A percentile compares a stretch with the other conserved stretches of the same genome.
Evolutionary conservation across 1,140 invertebrate genomes (phyloP).

Genomic region (Euwallacea fornicatus): DNA sequence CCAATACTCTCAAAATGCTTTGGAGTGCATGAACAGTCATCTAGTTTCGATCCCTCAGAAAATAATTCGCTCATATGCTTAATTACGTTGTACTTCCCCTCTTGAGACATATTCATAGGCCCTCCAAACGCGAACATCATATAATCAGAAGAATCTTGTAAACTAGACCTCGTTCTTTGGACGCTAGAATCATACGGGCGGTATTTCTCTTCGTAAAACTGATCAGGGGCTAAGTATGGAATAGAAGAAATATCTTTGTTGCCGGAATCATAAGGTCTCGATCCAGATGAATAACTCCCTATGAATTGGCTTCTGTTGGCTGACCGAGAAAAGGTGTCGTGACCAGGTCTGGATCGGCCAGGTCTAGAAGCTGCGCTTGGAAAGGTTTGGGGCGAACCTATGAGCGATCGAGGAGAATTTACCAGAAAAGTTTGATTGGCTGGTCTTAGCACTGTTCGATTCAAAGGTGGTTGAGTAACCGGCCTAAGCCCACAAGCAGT

Average conservation of each 20-base stretch:
- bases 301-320: too few relatives aligned
- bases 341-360: not conserved
- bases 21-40: not conserved
- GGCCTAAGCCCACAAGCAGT: too few relatives aligned
- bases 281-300: not conserved
- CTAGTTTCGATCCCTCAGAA: not conserved
- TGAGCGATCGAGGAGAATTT: too few relatives aligned
- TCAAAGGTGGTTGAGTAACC: too few relatives aligned
- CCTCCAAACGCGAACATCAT: not conserved
- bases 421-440: too few relatives aligned
- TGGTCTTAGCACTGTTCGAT: too few relatives aligned
- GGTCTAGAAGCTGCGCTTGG: too few relatives aligned
- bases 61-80: conserved; percentile 1
- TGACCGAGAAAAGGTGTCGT: not conserved
- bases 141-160: conserved; percentile 13
- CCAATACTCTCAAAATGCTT: not conserved
- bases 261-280: not conserved
- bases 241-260: not conserved
- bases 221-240: conserved; percentile 12
- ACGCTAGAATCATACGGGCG: conserved; percentile 2
- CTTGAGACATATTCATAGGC: conserved; percentile 11
- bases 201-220: conserved; percentile 1
- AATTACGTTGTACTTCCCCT: conserved; percentile 25
- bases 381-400: too few relatives aligned
- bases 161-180: not conserved